Evolutionary conservation across 1,140 invertebrate species (phyloP), one percentile per base, ranked within the genome.

Genomic region (Tribolium castaneum): DNA sequence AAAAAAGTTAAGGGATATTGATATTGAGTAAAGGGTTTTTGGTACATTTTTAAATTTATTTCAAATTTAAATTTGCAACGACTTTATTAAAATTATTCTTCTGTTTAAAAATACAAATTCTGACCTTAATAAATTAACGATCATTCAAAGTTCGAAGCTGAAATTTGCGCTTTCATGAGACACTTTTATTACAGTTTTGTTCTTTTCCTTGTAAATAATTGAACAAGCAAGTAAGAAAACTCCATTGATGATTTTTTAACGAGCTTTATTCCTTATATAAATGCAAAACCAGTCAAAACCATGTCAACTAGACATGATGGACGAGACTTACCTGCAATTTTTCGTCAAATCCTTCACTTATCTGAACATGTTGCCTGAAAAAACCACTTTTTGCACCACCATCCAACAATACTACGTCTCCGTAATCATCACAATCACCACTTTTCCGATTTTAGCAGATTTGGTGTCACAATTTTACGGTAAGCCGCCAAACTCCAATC

Each of bases 291-390:
- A 1, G 39, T n/a, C n/a, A n/a, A n/a, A n/a, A n/a, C 25, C 5
- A 4, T 6, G 0, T 45, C 9, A n/a, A 45, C n/a, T 3, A 45
- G 39, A 45, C 7, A 45, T 6, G n/a, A 45, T 45, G 39, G 39
- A 45, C 9, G 9, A 45, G 5, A 39, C 59, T 19, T 72, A 72
- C 12, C 59, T 75, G 13, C 13, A 75, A 49, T 75, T 75, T 50
- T 39, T 22, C 6, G 54, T 75, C 7, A 75, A 75, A 62, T 12
- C 54, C 14, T 54, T 75, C 7, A 75, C 14, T 6, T 35, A 54
- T 25, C 2, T 75, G 10, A 62, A 75, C 30, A 35, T 75, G 34
- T 75, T 54, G 73, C 73, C 73, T n/a, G 52, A 22, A 19, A 16
- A 75, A 74, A 74, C 1, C 10, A 30, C 13, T 4, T 6, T n/a